Conservation (phyloP, 2,113 vertebrate genomes). For the Microtus pennsylvanicus region DNA sequence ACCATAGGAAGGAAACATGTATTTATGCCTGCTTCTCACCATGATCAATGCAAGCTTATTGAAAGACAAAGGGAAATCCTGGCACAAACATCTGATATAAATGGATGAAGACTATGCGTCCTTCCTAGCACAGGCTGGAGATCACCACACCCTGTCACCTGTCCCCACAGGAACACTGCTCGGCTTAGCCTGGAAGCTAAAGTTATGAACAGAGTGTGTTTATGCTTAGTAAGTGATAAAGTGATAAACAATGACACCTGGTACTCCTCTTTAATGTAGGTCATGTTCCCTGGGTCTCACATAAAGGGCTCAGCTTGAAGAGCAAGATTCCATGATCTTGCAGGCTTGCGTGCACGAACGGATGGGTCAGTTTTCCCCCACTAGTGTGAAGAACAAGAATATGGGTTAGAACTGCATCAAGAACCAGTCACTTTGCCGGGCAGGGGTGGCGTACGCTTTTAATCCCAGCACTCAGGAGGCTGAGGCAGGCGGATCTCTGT, state of each 20-base stretch:
- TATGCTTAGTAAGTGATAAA: background rate
- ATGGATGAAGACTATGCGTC: background rate
- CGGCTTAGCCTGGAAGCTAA: conserved; percentile 2
- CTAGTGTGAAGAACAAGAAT: background rate
- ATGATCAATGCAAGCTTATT: background rate
- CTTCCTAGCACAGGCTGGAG: background rate
- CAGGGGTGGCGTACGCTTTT: too few species aligned
- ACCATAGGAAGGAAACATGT: background rate
- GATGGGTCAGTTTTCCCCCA: background rate
- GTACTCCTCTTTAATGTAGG: background rate
- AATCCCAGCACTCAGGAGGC: too few species aligned
- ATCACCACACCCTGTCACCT: background rate
- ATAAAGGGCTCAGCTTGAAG: background rate
- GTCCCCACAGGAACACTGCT: background rate
- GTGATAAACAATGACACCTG: background rate
- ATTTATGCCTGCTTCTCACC: background rate
- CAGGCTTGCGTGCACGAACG: background rate
- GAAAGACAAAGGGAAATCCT: background rate
- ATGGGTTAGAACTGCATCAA: background rate
- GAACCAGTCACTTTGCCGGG: background rate
- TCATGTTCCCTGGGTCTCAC: background rate
- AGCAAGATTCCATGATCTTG: background rate
- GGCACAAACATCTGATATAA: background rate
- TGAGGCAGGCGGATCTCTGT: too few species aligned
- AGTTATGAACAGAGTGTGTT: background rate